A percentile compares a stretch with the other conserved stretches of the same genome.
Evolutionary conservation across 2,888 invertebrate genomes (phyloP).

Genomic region (Shargacucullia verbasci): DNA sequence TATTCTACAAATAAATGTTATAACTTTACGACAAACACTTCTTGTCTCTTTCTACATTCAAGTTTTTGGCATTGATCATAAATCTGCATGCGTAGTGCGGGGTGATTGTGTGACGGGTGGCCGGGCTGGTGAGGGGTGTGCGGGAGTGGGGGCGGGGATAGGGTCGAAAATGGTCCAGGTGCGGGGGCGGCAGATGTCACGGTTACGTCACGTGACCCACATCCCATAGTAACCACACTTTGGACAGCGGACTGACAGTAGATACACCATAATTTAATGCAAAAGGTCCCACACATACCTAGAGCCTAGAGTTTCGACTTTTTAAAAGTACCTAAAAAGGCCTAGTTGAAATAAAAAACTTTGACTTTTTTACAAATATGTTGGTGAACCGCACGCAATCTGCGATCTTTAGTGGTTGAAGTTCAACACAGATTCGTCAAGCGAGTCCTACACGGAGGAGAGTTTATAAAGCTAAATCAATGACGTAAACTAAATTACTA

Average conservation of each 20-base stretch:
- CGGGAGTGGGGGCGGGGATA: constrained; percentile 27
- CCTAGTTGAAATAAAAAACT: too few relatives aligned
- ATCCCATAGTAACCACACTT: constrained; percentile 57
- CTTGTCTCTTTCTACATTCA: constrained; percentile 6
- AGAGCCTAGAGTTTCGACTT: too few relatives aligned
- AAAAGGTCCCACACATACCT: constrained; percentile 6
- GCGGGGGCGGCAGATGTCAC: constrained; percentile 84
- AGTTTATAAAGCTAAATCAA: too few relatives aligned
- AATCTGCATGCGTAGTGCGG: constrained; percentile 76
- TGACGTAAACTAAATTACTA: too few relatives aligned
- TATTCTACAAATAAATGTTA: too few relatives aligned
- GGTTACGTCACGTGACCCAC: constrained; percentile 68
- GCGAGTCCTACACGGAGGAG: too few relatives aligned
- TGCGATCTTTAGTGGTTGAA: neutral
- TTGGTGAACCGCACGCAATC: neutral
- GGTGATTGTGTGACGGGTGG: constrained; percentile 34
- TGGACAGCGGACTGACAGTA: constrained; percentile 17
- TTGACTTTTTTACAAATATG: too few relatives aligned
- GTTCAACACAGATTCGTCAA: neutral
- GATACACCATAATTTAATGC: neutral
- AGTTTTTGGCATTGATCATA: constrained; percentile 56
- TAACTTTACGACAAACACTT: too few relatives aligned
- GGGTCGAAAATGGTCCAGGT: constrained; percentile 68
- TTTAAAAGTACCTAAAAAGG: too few relatives aligned
- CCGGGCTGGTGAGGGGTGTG: constrained; percentile 22